Conservation (phyloP, 2,113 vertebrate genomes). For the Acinonyx jubatus region DNA sequence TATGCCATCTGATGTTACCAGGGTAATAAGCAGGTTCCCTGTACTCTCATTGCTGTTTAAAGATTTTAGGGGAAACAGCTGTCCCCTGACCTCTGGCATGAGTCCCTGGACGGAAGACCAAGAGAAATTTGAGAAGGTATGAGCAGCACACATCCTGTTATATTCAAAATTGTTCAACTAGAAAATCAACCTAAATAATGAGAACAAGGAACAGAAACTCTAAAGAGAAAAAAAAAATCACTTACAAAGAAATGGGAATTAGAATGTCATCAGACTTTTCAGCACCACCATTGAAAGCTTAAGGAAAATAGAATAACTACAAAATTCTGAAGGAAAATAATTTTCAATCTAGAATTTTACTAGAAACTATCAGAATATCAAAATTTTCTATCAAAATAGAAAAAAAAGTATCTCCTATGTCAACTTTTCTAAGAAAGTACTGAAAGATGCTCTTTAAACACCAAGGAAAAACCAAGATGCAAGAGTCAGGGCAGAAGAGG, state of each 20-base stretch:
- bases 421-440: neutral
- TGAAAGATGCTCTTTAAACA: neutral
- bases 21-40: neutral
- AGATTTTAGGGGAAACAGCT: neutral
- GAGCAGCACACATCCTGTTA: neutral
- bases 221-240: neutral
- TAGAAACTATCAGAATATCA: neutral
- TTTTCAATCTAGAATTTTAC: conserved; percentile 2
- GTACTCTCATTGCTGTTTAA: neutral
- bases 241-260: neutral
- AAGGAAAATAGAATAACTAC: neutral
- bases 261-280: neutral
- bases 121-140: neutral
- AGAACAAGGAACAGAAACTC: neutral
- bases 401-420: neutral
- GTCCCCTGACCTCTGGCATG: neutral
- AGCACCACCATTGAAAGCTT: neutral
- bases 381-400: neutral
- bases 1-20: neutral
- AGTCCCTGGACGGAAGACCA: neutral
- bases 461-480: neutral
- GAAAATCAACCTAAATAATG: neutral
- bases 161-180: neutral
- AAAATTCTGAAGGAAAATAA: neutral
- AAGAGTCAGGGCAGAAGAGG: neutral